Conservation (phyloP, 2,888 invertebrate species). For the Ryuthela nishihirai region DNA sequence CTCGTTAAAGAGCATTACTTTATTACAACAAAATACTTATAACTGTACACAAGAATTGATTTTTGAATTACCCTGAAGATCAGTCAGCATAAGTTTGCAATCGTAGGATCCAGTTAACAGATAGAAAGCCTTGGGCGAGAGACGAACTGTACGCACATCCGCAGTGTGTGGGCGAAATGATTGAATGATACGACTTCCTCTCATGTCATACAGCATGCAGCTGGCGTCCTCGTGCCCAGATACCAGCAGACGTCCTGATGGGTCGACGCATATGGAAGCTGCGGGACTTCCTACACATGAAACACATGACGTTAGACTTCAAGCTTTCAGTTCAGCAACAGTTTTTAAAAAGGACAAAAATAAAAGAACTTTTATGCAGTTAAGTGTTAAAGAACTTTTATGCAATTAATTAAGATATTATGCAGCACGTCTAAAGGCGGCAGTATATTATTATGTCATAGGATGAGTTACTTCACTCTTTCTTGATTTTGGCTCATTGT, state of each 20-base stretch:
- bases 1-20: too few species aligned
- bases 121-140: conserved; percentile 97
- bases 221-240: conserved; percentile 95
- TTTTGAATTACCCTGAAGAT: conserved; percentile 72
- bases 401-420: too few species aligned
- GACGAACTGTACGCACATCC: conserved; percentile 90
- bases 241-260: conserved; percentile 88
- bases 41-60: neutral
- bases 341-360: too few species aligned
- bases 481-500: too few species aligned
- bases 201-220: conserved; percentile 89
- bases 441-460: too few species aligned
- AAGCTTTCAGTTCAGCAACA: too few species aligned
- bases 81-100: conserved; percentile 87
- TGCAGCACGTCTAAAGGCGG: too few species aligned
- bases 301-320: too few species aligned
- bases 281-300: conserved; percentile 69
- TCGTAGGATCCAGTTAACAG: conserved; percentile 94
- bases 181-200: conserved; percentile 87
- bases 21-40: neutral
- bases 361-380: too few species aligned
- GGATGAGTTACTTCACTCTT: too few species aligned
- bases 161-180: conserved; percentile 90
- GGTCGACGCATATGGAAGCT: conserved; percentile 91
- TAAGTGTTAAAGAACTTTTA: too few species aligned